phyloP scores from a whole-genome alignment of 2,888 invertebrate genomes.

The Athrips mouffetella region DNA sequence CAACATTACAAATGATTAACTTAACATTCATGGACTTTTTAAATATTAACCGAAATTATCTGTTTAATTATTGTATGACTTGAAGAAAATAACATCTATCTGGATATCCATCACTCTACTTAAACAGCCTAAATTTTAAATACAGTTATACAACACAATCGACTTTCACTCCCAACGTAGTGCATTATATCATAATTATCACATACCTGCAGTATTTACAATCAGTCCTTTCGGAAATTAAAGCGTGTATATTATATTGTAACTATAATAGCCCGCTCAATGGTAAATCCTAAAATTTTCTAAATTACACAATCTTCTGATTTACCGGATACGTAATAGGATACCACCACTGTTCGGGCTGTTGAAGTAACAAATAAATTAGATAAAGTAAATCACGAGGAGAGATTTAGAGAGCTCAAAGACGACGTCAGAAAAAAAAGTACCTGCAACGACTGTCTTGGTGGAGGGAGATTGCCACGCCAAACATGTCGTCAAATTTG shows the following conservation, averaged over 20 bases:
- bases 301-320: no score
- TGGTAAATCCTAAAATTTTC: no score
- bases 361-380: no score
- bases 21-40: no score
- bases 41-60: background rate
- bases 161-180: conserved; percentile 5
- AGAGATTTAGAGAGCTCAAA: conserved; percentile 35
- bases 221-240: conserved; percentile 31
- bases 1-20: no score
- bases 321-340: no score
- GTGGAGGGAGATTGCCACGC: no score
- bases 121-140: background rate
- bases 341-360: no score
- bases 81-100: conserved; percentile 1
- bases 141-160: background rate
- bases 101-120: background rate
- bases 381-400: conserved; percentile 17
- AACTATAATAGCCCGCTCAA: no score
- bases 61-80: background rate
- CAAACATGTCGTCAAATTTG: no score
- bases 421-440: no score
- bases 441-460: no score
- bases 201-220: conserved; percentile 36
- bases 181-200: conserved; percentile 26
- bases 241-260: conserved; percentile 33